phyloP scores from a whole-genome alignment of 2,797 vertebrate genomes.

The Chaetodon trifasciatus region DNA sequence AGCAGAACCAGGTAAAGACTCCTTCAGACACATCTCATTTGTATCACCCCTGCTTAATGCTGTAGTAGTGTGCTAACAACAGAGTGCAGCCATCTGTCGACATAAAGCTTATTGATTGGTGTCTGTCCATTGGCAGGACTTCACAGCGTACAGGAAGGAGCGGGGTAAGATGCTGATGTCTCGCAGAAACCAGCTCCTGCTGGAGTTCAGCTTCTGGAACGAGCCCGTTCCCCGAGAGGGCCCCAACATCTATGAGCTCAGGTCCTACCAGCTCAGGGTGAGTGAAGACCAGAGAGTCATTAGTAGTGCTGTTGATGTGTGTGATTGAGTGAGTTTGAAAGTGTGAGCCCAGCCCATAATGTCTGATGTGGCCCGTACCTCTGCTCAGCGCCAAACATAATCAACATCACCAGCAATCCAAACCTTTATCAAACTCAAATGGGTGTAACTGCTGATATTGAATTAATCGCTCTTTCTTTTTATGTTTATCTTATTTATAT shows the following conservation, averaged over 20 bases:
- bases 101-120: constrained; percentile 25
- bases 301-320: not conserved
- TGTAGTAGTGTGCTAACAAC: not conserved
- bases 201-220: constrained; percentile 99
- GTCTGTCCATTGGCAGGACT: constrained; percentile 85
- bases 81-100: not conserved
- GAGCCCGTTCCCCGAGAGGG: constrained; percentile 92
- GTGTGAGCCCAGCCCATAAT: not conserved
- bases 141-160: constrained; percentile 92
- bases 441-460: not conserved
- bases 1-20: constrained; percentile 90
- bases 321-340: not conserved
- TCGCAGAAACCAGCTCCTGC: constrained; percentile 93
- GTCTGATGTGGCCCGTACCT: not conserved
- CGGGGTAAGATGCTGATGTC: constrained; percentile 96
- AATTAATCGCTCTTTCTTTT: not conserved
- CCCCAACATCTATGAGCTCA: constrained; percentile 96
- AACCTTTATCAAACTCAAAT: not conserved
- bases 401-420: constrained; percentile 5
- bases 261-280: constrained; percentile 96
- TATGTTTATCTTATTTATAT: not conserved
- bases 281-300: constrained; percentile 68
- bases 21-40: not conserved
- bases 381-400: constrained; percentile 11
- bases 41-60: too few species aligned